Conservation (phyloP, 2,797 vertebrate genomes). For the Cuculus canorus region DNA sequence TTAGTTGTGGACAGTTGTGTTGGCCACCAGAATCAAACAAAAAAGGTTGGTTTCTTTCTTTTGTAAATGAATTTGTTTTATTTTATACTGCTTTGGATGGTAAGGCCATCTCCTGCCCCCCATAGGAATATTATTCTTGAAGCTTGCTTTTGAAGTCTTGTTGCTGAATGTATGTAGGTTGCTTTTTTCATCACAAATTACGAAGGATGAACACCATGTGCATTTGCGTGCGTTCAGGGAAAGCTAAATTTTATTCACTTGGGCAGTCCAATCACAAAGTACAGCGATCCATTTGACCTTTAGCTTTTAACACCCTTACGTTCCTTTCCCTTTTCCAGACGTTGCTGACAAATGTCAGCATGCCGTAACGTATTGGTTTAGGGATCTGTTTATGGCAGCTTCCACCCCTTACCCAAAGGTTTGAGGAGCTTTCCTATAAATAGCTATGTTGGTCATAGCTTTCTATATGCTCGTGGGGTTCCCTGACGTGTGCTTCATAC, state of each 20-base stretch:
- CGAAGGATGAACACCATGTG: rapidly evolving
- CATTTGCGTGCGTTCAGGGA: rapidly evolving
- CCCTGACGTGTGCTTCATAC: background rate
- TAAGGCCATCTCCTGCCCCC: rapidly evolving
- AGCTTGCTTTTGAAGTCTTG: background rate
- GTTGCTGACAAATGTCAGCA: slow-evolving; percentile 42
- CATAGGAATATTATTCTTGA: background rate
- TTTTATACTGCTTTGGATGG: background rate
- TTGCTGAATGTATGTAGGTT: background rate
- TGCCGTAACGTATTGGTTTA: background rate
- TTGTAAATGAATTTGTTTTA: background rate
- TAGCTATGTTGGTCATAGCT: background rate
- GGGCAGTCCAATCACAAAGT: background rate
- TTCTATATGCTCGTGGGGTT: slow-evolving; percentile 3
- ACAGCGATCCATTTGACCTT: slow-evolving; percentile 29
- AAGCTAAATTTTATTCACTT: slow-evolving; percentile 10
- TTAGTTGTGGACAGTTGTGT: background rate
- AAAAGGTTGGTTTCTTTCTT: background rate
- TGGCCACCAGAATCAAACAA: background rate
- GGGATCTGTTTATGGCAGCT: slow-evolving; percentile 51
- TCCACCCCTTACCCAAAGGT: background rate
- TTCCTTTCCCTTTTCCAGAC: slow-evolving; percentile 48
- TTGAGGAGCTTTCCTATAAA: slow-evolving; percentile 59
- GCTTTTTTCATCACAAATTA: background rate
- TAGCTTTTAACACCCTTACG: slow-evolving; percentile 11